These are phyloP conservation scores for Leptinotarsa undecemlineata DNA, from an alignment of 1,140 invertebrate genomes.

Conservation along the genomic window DNA sequence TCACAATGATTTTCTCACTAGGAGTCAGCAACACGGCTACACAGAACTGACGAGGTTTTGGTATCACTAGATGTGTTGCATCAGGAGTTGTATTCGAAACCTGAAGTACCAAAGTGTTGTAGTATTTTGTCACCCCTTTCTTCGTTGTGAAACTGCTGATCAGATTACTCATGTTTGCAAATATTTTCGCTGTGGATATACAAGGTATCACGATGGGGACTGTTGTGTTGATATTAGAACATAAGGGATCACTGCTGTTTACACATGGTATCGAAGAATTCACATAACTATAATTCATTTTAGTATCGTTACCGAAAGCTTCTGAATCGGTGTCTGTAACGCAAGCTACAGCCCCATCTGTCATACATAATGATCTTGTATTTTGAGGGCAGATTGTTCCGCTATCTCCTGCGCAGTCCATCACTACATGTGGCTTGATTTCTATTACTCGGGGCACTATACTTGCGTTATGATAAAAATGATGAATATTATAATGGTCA, in stretches of 20 bases:
- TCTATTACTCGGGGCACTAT: constrained; percentile 22
- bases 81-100: neutral
- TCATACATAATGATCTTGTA: constrained; percentile 32
- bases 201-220: constrained; percentile 29
- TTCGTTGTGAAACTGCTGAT: neutral
- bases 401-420: constrained; percentile 30
- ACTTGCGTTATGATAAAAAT: constrained; percentile 33
- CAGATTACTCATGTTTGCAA: constrained; percentile 24
- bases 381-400: constrained; percentile 28
- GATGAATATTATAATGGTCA: constrained; percentile 34
- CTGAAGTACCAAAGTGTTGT: neutral
- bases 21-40: constrained; percentile 8
- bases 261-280: constrained; percentile 26
- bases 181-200: constrained; percentile 29
- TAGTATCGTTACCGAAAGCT: constrained; percentile 19
- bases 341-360: constrained; percentile 35
- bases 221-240: constrained; percentile 23
- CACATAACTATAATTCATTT: constrained; percentile 21
- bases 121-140: neutral
- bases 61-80: no score
- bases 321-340: constrained; percentile 29
- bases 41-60: constrained; percentile 1
- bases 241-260: constrained; percentile 22
- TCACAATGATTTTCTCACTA: neutral
- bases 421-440: constrained; percentile 25